Conservation (phyloP, 2,888 invertebrate species). For the Sphaerophoria taeniata region DNA sequence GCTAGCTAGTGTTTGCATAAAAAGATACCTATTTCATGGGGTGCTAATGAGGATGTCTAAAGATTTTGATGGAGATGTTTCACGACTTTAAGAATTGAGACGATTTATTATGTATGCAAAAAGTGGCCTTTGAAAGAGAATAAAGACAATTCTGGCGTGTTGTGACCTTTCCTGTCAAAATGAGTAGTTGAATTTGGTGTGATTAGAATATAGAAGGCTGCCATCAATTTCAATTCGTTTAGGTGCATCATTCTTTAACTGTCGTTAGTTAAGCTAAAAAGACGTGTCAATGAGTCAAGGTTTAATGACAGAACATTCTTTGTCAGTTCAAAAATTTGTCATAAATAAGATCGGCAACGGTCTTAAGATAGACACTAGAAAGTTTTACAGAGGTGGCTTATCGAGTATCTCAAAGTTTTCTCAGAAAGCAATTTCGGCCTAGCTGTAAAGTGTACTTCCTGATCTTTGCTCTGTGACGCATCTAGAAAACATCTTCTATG, state of each 20-base stretch:
- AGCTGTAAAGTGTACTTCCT: too few species aligned
- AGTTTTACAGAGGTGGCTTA: too few species aligned
- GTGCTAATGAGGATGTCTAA: constrained; percentile 7
- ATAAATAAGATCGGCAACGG: too few species aligned
- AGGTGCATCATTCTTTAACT: background rate
- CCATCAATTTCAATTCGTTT: background rate
- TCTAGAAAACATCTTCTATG: background rate
- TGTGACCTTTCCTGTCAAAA: constrained; percentile 7
- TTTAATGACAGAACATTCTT: too few species aligned
- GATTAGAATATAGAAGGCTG: background rate
- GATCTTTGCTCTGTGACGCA: constrained; percentile 24
- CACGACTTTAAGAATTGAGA: constrained; percentile 6
- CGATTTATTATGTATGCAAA: constrained; percentile 30
- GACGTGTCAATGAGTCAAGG: too few species aligned
- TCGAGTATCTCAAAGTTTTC: too few species aligned
- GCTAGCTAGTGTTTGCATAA: background rate
- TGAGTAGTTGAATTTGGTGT: background rate
- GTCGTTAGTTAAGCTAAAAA: too few species aligned
- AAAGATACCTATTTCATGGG: background rate
- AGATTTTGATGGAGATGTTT: constrained; percentile 18
- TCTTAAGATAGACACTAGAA: too few species aligned
- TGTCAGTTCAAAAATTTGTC: too few species aligned
- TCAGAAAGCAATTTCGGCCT: too few species aligned
- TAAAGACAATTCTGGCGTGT: background rate
- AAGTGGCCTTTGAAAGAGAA: background rate